Evolutionary conservation across 2,113 vertebrate genomes (phyloP), one percentile per base, ranked within the genome.

Genomic region (Thermophis baileyi): DNA sequence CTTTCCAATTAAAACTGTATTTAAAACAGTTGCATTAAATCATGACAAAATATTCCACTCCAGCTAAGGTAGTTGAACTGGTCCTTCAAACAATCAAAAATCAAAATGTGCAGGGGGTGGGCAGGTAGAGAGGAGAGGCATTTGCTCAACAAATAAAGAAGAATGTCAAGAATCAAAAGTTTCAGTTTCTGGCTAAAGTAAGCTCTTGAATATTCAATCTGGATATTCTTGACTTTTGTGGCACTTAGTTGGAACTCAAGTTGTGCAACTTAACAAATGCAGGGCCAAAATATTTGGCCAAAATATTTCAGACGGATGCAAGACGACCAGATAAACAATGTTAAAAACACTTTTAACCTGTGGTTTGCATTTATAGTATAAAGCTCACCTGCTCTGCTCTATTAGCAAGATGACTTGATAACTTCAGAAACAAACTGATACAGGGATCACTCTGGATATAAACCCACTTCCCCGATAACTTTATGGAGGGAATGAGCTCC

Each of bases 161-260:
- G n/a, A 87, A 93, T 57, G 88, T 86, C 49, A 93, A 53, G 74
- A 81, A 35, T 86, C 30, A 11, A 49, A 81, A 85, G 53, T 90
- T 93, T 93, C 74, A 86, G 92, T 93, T 90, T 93, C 88, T 89
- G 46, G 53, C 20, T 60, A 55, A 60, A 54, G 46, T 93, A 86
- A 93, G 22, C 53, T 4, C 7, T 55, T 54, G 4, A 40, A 35
- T n/a, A 88, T 89, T 51, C 12, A 30, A 0, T 74, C 22, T 63
- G 22, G 47, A 50, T 88, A 88, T 24, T 88, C 44, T 81, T 55
- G 44, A 24, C 51, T 89, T 50, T 90, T 44, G 53, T 16, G 24
- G 20, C 40, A 69, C n/a, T 53, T 92, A 24, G 8, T 50, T 14
- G 35, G 16, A 92, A 74, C 3, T 1, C 14, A n/a, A 24, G 6